A percentile compares a stretch with the other conserved stretches of the same genome.
Evolutionary conservation across 1,140 invertebrate genomes (phyloP).

Genomic region (Lepidurus apus): DNA sequence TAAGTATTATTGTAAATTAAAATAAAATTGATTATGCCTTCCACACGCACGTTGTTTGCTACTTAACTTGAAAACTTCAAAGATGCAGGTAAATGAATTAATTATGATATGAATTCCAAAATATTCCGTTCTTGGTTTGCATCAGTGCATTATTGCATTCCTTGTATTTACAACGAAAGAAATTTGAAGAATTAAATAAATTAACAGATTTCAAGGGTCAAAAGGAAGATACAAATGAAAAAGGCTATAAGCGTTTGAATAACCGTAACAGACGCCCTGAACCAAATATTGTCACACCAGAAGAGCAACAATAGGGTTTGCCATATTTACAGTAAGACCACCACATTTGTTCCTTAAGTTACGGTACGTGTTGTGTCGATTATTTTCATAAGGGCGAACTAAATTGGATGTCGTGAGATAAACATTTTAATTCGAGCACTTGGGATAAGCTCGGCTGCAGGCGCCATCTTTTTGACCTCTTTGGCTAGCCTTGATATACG

Average conservation of each 20-base stretch:
- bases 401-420: neutral
- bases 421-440: neutral
- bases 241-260: neutral
- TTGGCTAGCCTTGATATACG: neutral
- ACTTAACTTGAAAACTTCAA: neutral
- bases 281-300: neutral
- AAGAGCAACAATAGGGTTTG: neutral
- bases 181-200: neutral
- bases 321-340: constrained; percentile 11
- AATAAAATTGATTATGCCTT: neutral
- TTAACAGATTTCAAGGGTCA: neutral
- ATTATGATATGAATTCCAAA: neutral
- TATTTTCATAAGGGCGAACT: too few species aligned
- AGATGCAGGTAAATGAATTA: neutral
- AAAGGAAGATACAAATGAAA: neutral
- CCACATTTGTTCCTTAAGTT: neutral
- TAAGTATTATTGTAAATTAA: neutral
- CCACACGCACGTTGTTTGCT: neutral
- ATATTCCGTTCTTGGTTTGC: too few species aligned
- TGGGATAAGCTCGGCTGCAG: neutral
- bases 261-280: constrained; percentile 8
- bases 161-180: neutral
- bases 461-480: neutral
- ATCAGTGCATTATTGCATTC: neutral
- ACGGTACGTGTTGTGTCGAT: neutral